phyloP scores from a whole-genome alignment of 53 echinoderm and acorn worm genomes.

The Arbacia lixula region DNA sequence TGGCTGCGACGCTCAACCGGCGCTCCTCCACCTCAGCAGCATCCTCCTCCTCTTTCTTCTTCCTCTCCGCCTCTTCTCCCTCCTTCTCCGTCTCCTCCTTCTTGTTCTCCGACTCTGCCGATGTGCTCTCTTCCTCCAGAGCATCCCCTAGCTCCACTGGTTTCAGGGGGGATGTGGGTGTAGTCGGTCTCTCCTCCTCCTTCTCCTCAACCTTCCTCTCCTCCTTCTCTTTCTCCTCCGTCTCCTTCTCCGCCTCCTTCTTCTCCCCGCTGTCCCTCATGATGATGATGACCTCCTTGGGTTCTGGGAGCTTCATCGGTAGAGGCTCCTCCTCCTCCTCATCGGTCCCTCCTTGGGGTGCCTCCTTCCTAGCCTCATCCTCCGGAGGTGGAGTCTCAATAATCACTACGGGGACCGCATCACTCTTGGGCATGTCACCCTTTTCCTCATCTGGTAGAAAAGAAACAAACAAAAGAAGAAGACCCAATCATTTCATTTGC shows the following conservation, averaged over 20 bases:
- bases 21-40: conserved; percentile 21
- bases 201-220: conserved; percentile 20
- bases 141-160: conserved; percentile 26
- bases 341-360: neutral
- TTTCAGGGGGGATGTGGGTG: conserved; percentile 5
- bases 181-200: conserved; percentile 6
- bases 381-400: conserved; percentile 28
- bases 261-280: conserved; percentile 63
- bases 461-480: too few relatives aligned
- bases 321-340: neutral
- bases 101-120: neutral
- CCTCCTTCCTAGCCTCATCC: neutral
- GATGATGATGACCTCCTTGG: conserved; percentile 56
- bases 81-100: conserved; percentile 39
- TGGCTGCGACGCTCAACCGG: conserved; percentile 56
- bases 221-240: conserved; percentile 24
- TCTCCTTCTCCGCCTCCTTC: conserved; percentile 8
- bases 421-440: conserved; percentile 27
- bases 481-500: neutral
- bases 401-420: conserved; percentile 31
- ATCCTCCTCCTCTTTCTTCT: conserved; percentile 19
- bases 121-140: neutral
- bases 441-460: conserved; percentile 20
- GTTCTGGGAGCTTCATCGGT: neutral
- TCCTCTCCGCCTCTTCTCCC: conserved; percentile 11